Conservation (phyloP, 1,140 invertebrate genomes). For the Cydia pomonella region DNA sequence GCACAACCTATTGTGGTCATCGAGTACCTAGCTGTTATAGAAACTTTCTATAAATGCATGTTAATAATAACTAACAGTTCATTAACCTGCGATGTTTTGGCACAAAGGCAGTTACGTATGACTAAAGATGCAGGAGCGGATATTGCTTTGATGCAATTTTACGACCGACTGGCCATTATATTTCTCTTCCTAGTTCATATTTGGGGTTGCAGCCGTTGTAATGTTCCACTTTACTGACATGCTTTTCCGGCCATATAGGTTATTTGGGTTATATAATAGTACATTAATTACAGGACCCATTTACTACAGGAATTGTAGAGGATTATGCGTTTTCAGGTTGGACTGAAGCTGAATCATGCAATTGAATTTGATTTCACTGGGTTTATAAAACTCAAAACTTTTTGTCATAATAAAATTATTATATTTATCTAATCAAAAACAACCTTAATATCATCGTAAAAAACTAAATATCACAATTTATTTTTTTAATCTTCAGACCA, state of each 20-base stretch:
- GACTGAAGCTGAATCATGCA: too few relatives aligned
- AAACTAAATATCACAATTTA: too few relatives aligned
- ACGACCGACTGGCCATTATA: constrained; percentile 43
- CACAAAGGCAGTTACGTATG: constrained; percentile 6
- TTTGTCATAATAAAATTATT: too few relatives aligned
- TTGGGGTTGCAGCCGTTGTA: constrained; percentile 51
- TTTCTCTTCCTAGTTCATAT: constrained; percentile 60
- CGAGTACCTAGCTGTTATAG: background rate
- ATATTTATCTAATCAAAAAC: too few relatives aligned
- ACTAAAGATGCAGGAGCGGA: constrained; percentile 16
- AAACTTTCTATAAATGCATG: background rate
- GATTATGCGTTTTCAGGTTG: too few relatives aligned
- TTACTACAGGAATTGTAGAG: too few relatives aligned
- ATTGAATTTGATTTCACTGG: too few relatives aligned
- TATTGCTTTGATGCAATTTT: constrained; percentile 46
- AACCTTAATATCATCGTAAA: too few relatives aligned
- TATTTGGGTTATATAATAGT: background rate
- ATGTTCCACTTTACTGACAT: constrained; percentile 1
- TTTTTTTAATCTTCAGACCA: too few relatives aligned
- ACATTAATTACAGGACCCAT: too few relatives aligned
- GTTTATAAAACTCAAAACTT: too few relatives aligned
- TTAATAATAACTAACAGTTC: background rate
- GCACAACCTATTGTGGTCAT: background rate
- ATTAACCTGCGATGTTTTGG: constrained; percentile 10
- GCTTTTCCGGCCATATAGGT: background rate